Evolutionary conservation across 1,140 invertebrate genomes (phyloP), one percentile per base, ranked within the genome.

Genomic region (Trachymyrmex septentrionalis): DNA sequence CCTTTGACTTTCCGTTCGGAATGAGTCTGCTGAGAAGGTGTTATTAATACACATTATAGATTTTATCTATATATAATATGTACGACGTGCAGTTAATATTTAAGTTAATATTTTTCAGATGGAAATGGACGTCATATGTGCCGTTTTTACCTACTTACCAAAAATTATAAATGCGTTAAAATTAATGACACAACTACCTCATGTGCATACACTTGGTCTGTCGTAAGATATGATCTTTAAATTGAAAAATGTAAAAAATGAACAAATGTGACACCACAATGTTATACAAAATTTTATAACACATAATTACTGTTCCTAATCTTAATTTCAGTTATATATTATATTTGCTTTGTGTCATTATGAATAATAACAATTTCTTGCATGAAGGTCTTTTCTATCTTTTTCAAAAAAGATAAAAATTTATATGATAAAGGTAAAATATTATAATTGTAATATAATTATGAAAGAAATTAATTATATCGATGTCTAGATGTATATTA

Each of bases 1-100:
- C 97, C 7, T 98, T 97, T 81, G 97, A 98, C 94, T 97, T 98
- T 90, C 97, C 97, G 0, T 92, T 96, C 63, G 97, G 97, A 86
- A 97, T 97, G 97, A 91, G 90, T 27, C 84, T 96, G 16, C 91
- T 97, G 53, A 95, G 95, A 93, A 96, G 95, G 97, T 96, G 10
- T 44, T 44, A 92, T 88, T 55, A 61, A 72, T 30, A 27, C 44
- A 81, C 9, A 75, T 21, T 21, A 80, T 19, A 59, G 30, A 0
- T 14, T 53, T 63, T n/a, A 3, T 73, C 44, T 38, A 21, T 53
- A 34, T 10, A 44, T 71, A 38, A 38, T 66, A 3, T 9, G n/a
- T 19, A 53, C 16, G 16, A 21, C 12, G 2, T 38, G n/a, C 19
- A 55, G 3, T 12, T 30, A 24, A 19, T 24, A 34, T n/a, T 16